phyloP scores from a whole-genome alignment of 2,888 invertebrate genomes.

The Brenthis hecate region DNA sequence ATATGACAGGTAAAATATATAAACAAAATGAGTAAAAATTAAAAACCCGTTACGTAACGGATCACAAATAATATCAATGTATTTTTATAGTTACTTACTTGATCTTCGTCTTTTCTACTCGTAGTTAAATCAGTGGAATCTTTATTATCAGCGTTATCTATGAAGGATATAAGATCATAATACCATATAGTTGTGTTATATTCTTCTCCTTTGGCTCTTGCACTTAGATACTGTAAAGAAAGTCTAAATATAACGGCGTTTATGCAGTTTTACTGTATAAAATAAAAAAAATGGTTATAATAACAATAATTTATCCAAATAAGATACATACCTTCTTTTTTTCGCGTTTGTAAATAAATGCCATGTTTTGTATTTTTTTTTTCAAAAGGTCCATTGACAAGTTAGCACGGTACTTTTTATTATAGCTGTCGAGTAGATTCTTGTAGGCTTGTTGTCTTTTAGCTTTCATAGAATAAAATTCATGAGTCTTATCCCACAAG shows the following conservation, averaged over 20 bases:
- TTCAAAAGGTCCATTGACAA: too few relatives aligned
- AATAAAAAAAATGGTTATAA: neutral
- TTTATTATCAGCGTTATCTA: constrained; percentile 8
- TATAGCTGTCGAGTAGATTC: too few relatives aligned
- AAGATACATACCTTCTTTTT: constrained; percentile 37
- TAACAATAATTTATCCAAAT: neutral
- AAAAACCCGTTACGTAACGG: too few relatives aligned
- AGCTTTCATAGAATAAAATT: too few relatives aligned
- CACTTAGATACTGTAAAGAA: constrained; percentile 37
- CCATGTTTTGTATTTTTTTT: constrained; percentile 40
- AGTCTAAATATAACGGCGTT: neutral
- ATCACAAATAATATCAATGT: neutral
- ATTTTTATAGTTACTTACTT: neutral
- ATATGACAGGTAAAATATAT: too few relatives aligned
- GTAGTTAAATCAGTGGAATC: neutral
- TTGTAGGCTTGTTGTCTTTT: too few relatives aligned
- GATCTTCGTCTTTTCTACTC: neutral
- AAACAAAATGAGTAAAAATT: too few relatives aligned
- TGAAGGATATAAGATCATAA: constrained; percentile 41
- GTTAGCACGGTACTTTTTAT: too few relatives aligned
- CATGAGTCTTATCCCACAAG: too few relatives aligned
- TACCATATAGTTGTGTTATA: constrained; percentile 49
- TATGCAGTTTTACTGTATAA: neutral
- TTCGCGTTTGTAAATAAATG: constrained; percentile 42
- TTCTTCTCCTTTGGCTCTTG: constrained; percentile 25